Evolutionary conservation across 1,140 invertebrate genomes (phyloP).

Genomic region (Caerostris darwini): DNA sequence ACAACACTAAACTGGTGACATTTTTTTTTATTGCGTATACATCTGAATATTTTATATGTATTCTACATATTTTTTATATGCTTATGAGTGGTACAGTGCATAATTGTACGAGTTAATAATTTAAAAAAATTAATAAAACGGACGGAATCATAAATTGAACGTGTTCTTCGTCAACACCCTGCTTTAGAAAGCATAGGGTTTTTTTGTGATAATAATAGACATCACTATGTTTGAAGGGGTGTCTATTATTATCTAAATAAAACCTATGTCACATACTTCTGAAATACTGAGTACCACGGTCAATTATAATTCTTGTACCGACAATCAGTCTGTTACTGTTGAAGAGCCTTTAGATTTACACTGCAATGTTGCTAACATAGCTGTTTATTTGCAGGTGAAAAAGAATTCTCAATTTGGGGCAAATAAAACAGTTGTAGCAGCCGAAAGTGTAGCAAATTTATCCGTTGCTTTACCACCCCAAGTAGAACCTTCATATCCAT

Average conservation of each 20-base stretch:
- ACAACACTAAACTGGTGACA: too few relatives aligned
- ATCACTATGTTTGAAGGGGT: slow-evolving; percentile 73
- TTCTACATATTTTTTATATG: too few relatives aligned
- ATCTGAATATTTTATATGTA: too few relatives aligned
- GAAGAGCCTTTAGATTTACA: slow-evolving; percentile 71
- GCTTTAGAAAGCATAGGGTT: slow-evolving; percentile 80
- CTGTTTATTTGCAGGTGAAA: slow-evolving; percentile 53
- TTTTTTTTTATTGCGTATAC: too few relatives aligned
- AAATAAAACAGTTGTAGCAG: slow-evolving; percentile 69
- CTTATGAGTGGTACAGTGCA: too few relatives aligned
- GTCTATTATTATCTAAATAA: slow-evolving; percentile 78
- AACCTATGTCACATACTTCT: background rate
- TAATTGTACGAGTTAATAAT: too few relatives aligned
- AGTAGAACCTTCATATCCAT: slow-evolving; percentile 88
- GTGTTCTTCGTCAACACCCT: slow-evolving; percentile 82
- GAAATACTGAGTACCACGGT: slow-evolving; percentile 21
- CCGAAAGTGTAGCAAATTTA: slow-evolving; percentile 71
- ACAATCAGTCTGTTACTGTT: background rate
- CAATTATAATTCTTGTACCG: slow-evolving; percentile 18
- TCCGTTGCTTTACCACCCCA: slow-evolving; percentile 80
- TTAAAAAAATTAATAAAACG: background rate
- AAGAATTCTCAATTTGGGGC: slow-evolving; percentile 29
- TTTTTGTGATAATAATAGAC: too few relatives aligned
- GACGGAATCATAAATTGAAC: slow-evolving; percentile 77
- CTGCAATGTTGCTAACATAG: slow-evolving; percentile 32